phyloP scores from a whole-genome alignment of 2,888 invertebrate species.

The Bembecia ichneumoniformis region DNA sequence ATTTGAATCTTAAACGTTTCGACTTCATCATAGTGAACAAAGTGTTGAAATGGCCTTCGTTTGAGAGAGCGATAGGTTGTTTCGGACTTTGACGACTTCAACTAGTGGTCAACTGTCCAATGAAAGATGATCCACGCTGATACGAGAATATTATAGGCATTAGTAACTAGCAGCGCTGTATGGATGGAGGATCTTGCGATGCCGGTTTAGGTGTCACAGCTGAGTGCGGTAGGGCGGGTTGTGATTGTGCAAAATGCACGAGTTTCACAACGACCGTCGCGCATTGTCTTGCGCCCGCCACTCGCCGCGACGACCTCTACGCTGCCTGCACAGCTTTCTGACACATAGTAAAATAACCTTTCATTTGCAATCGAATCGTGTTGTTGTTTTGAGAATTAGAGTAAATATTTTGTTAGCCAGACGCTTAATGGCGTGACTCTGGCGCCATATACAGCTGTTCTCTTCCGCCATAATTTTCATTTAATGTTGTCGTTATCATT shows the following conservation, averaged over 20 bases:
- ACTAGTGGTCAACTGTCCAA: conserved; percentile 1
- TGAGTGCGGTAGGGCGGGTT: conserved; percentile 37
- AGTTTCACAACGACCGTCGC: conserved; percentile 64
- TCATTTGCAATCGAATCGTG: not conserved
- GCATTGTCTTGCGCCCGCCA: conserved; percentile 70
- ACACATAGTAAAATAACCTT: conserved; percentile 5
- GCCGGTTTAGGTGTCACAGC: not conserved
- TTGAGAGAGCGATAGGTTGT: conserved; percentile 6
- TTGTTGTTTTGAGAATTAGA: too few species aligned
- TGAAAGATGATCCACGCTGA: conserved; percentile 1
- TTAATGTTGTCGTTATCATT: conserved; percentile 24
- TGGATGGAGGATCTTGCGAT: not conserved
- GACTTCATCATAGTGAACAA: not conserved
- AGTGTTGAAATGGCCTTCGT: conserved; percentile 8
- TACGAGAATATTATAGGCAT: not conserved
- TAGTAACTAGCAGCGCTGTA: not conserved
- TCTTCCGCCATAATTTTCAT: too few species aligned
- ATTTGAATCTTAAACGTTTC: not conserved
- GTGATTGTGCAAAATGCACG: conserved; percentile 57
- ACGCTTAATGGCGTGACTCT: too few species aligned
- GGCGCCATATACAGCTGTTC: too few species aligned
- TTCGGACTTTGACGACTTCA: not conserved
- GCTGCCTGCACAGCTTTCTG: conserved; percentile 38
- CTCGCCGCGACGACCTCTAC: conserved; percentile 66
- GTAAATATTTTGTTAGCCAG: too few species aligned